Conservation (phyloP, 2,797 vertebrate species). For the Gobio occitaniae region DNA sequence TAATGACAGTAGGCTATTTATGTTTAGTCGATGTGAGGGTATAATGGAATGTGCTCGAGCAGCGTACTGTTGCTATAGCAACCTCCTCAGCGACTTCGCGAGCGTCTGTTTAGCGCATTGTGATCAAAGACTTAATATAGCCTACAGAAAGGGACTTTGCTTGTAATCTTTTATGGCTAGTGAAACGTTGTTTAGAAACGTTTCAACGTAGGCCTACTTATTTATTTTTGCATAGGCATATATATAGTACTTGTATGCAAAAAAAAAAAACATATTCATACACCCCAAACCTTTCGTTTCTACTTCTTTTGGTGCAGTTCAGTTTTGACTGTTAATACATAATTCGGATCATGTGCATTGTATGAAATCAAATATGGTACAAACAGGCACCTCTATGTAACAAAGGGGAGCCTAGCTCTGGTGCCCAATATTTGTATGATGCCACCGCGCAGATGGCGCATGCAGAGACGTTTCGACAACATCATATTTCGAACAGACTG, state of each 20-base stretch:
- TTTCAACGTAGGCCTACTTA: background rate
- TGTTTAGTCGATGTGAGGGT: background rate
- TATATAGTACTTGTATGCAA: background rate
- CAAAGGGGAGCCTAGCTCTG: background rate
- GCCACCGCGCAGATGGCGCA: conserved; percentile 21
- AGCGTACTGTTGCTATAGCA: conserved; percentile 27
- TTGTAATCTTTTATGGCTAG: background rate
- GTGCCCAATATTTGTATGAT: background rate
- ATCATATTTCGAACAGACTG: conserved; percentile 8
- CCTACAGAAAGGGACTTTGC: too few relatives aligned
- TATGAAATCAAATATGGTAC: background rate
- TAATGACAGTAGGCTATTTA: background rate
- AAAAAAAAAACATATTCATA: background rate
- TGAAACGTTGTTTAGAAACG: background rate
- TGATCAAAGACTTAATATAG: background rate
- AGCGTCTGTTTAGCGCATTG: background rate
- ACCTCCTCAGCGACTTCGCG: conserved; percentile 10
- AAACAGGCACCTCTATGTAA: background rate
- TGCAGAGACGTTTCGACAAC: conserved; percentile 17
- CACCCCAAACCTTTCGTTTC: background rate
- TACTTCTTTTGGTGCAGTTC: background rate
- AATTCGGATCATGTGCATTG: background rate
- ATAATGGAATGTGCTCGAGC: conserved; percentile 15
- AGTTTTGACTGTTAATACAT: background rate
- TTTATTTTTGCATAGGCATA: background rate